Percentiles rank a stretch among this genome's conserved stretches.
Evolutionary conservation across 2,113 vertebrate species (phyloP).

Genomic region (Anarhynchus alexandrinus): DNA sequence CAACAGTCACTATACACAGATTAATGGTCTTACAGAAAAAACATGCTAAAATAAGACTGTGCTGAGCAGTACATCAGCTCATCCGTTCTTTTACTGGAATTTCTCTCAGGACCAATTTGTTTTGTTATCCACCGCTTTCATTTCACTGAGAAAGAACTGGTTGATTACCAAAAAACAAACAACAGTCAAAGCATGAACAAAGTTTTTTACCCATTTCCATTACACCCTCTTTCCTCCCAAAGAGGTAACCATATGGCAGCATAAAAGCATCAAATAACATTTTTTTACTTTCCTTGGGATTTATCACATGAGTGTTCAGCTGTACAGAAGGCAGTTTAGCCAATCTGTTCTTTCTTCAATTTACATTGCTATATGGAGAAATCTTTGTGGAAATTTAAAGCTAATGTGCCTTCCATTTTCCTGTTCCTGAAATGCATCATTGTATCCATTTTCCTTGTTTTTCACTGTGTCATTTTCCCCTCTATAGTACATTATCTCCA

Average conservation of each 20-base stretch:
- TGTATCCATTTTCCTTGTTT: background rate
- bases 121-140: background rate
- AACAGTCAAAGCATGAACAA: background rate
- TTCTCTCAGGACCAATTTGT: background rate
- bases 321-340: background rate
- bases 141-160: background rate
- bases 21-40: background rate
- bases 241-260: background rate
- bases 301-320: background rate
- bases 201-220: background rate
- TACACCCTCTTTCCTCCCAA: background rate
- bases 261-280: background rate
- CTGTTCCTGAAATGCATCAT: background rate
- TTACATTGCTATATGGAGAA: background rate
- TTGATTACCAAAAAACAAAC: background rate
- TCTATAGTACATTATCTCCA: background rate
- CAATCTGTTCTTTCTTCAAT: background rate
- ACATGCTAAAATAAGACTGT: background rate
- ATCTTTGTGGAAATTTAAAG: background rate
- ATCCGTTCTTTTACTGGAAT: background rate
- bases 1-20: background rate
- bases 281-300: background rate
- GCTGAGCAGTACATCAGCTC: background rate
- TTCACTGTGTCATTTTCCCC: background rate
- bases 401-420: background rate